These are phyloP conservation scores for Cervus canadensis DNA, from an alignment of 2,113 vertebrate genomes.

Conservation along the genomic window DNA sequence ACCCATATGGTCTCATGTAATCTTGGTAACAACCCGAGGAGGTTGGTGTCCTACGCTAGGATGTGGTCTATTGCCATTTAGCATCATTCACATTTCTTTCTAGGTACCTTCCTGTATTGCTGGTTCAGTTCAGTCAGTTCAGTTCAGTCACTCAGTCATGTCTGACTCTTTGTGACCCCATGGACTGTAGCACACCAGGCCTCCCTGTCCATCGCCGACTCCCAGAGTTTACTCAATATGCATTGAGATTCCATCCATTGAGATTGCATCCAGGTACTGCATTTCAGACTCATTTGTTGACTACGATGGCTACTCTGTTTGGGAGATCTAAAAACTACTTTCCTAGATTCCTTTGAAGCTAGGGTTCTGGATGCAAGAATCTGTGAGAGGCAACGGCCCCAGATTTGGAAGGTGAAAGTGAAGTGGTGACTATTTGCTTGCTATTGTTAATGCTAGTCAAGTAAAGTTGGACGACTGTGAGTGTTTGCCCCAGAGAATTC, in stretches of 20 bases:
- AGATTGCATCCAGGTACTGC: neutral
- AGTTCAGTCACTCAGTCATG: neutral
- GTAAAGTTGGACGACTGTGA: neutral
- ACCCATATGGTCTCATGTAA: neutral
- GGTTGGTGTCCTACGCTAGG: neutral
- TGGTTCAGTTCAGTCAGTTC: neutral
- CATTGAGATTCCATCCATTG: neutral
- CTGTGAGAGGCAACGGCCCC: neutral
- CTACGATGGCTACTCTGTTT: neutral
- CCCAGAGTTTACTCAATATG: neutral
- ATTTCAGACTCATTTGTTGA: neutral
- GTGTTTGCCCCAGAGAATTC: neutral
- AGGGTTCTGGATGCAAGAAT: neutral
- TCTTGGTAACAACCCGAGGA: neutral
- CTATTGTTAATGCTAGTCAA: neutral
- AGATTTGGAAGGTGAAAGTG: neutral
- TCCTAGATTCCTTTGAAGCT: neutral
- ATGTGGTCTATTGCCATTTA: neutral
- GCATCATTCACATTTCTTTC: neutral
- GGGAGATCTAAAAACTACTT: neutral
- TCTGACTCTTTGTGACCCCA: neutral
- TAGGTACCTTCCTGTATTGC: neutral
- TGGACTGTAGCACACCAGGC: neutral
- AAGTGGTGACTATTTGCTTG: neutral
- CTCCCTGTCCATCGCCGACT: neutral